Percentiles rank a stretch among this genome's conserved stretches.
phyloP scores from a whole-genome alignment of 2,113 vertebrate species.

The Trematocara macrostoma region DNA sequence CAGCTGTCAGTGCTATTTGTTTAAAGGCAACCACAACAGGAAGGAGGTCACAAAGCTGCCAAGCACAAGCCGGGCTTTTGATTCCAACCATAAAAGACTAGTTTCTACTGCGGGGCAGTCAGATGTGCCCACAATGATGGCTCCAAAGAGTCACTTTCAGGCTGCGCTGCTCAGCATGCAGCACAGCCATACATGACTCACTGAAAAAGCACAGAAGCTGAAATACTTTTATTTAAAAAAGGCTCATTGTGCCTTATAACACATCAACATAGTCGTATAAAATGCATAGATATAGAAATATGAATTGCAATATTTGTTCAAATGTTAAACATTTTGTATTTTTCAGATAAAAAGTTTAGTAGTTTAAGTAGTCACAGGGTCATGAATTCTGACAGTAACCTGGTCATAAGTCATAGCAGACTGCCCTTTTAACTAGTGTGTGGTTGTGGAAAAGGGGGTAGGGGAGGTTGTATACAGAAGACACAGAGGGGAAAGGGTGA shows the following conservation, averaged over 20 bases:
- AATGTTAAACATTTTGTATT: not conserved
- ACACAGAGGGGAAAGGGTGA: not conserved
- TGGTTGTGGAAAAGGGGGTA: accelerated
- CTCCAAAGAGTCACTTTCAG: conserved; percentile 33
- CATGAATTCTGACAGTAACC: not conserved
- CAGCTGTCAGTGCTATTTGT: conserved; percentile 61
- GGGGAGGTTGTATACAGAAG: not conserved
- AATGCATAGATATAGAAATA: not conserved
- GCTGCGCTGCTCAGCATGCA: conserved; percentile 53
- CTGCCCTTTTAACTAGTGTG: not conserved
- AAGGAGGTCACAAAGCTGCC: conserved; percentile 55
- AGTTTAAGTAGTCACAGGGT: not conserved
- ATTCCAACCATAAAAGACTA: conserved; percentile 43
- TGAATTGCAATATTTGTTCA: not conserved
- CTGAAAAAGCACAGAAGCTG: not conserved
- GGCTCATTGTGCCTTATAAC: not conserved
- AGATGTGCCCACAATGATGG: conserved; percentile 13
- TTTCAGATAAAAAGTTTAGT: not conserved
- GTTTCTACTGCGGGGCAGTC: conserved; percentile 30
- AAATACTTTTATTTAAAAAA: not conserved
- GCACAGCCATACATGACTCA: not conserved
- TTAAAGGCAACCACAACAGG: conserved; percentile 46
- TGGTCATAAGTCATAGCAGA: not conserved
- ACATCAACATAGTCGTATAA: not conserved
- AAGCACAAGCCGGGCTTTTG: conserved; percentile 50